A percentile compares a stretch with the other conserved stretches of the same genome.
These are phyloP conservation scores for Cercopithecus mona DNA, from an alignment of 2,113 vertebrate species.

Conservation along the genomic window DNA sequence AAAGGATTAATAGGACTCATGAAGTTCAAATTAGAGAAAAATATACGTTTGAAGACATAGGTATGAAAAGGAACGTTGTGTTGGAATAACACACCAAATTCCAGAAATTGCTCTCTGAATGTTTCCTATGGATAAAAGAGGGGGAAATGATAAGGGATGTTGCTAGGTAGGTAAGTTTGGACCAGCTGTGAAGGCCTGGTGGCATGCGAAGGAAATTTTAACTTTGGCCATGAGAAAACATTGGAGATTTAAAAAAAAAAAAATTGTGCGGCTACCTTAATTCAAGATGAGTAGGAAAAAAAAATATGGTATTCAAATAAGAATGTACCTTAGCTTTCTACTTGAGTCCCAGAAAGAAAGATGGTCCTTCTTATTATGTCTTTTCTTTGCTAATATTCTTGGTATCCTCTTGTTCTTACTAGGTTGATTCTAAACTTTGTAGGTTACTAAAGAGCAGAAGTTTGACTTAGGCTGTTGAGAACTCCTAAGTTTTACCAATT, in stretches of 20 bases:
- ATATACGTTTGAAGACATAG: neutral
- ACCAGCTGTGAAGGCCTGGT: neutral
- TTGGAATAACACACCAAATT: neutral
- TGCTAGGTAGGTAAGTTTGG: neutral
- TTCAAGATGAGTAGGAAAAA: neutral
- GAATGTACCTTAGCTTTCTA: neutral
- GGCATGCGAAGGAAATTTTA: neutral
- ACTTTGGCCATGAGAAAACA: neutral
- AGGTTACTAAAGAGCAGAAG: constrained; percentile 5
- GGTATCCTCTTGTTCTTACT: constrained; percentile 18
- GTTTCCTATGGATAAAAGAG: neutral
- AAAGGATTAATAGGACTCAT: neutral
- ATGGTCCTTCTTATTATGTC: neutral
- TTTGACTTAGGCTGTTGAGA: constrained; percentile 16
- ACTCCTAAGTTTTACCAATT: neutral
- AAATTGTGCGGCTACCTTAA: neutral
- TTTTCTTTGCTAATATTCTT: neutral
- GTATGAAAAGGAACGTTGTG: neutral
- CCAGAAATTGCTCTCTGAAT: neutral
- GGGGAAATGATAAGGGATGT: neutral
- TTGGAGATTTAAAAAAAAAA: neutral
- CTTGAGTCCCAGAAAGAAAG: neutral
- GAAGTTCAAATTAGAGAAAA: neutral
- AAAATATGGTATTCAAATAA: neutral
- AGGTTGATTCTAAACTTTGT: constrained; percentile 18